Conservation (phyloP, 2,113 vertebrate species). For the Tympanuchus pallidicinctus region DNA sequence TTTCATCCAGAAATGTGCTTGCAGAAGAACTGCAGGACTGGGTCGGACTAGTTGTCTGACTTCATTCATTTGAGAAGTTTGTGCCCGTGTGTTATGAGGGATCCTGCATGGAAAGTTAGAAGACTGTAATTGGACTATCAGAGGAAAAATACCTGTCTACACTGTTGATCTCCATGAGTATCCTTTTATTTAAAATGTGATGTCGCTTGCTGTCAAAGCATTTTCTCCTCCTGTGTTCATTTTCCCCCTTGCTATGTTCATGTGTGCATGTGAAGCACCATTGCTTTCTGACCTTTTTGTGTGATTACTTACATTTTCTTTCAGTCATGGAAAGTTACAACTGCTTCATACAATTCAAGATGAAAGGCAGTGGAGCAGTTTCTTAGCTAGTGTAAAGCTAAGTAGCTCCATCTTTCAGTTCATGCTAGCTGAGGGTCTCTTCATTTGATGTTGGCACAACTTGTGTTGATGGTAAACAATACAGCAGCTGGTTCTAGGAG, state of each 20-base stretch:
- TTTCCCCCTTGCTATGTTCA: neutral
- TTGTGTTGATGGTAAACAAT: neutral
- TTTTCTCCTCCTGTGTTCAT: neutral
- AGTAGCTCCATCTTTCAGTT: neutral
- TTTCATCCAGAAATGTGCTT: slow-evolving; percentile 9
- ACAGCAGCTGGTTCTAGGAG: neutral
- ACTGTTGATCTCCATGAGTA: neutral
- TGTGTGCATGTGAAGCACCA: neutral
- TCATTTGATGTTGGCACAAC: neutral
- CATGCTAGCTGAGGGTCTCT: neutral
- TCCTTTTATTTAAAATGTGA: neutral
- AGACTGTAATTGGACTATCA: neutral
- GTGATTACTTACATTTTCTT: slow-evolving; percentile 38
- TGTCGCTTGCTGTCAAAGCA: neutral
- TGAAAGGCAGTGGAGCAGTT: neutral
- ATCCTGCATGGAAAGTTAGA: neutral
- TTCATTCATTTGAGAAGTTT: neutral
- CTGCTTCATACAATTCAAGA: neutral
- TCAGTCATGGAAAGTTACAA: slow-evolving; percentile 17
- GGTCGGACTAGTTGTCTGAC: neutral
- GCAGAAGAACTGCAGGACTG: neutral
- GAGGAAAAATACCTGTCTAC: slow-evolving; percentile 24
- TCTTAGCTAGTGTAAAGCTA: neutral
- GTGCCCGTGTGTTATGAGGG: neutral
- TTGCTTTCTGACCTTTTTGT: slow-evolving; percentile 20